phyloP scores from a whole-genome alignment of 1,140 invertebrate genomes.

The Drosophila trapezifrons region DNA sequence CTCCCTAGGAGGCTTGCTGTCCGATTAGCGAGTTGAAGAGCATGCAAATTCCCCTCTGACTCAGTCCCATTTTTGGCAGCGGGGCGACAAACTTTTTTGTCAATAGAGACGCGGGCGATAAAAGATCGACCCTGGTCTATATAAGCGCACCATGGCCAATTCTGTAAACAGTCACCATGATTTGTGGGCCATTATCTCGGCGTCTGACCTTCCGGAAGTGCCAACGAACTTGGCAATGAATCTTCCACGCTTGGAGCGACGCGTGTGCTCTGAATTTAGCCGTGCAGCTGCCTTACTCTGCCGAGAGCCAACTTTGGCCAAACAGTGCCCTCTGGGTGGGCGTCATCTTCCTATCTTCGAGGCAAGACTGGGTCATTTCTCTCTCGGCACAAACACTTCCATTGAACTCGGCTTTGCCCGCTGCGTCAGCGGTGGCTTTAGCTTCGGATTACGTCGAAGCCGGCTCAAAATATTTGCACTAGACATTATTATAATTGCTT shows the following conservation, averaged over 20 bases:
- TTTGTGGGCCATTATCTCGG: slow-evolving; percentile 54
- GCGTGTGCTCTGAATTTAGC: slow-evolving; percentile 65
- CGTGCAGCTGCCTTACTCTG: slow-evolving; percentile 13
- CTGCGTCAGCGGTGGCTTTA: slow-evolving; percentile 32
- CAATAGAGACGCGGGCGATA: slow-evolving; percentile 35
- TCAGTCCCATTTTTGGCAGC: slow-evolving; percentile 26
- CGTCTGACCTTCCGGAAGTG: slow-evolving; percentile 60
- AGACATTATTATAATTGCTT: slow-evolving; percentile 56
- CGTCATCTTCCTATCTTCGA: slow-evolving; percentile 2
- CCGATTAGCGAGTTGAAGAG: slow-evolving; percentile 16
- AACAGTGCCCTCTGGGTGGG: slow-evolving; percentile 45
- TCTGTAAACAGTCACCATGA: slow-evolving; percentile 40
- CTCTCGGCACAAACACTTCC: slow-evolving; percentile 62
- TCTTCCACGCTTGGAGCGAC: slow-evolving; percentile 42
- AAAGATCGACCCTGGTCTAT: slow-evolving; percentile 51
- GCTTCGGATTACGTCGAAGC: slow-evolving; percentile 41
- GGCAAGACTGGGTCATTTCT: slow-evolving; percentile 43
- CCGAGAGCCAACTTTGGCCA: slow-evolving; percentile 32
- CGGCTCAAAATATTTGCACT: slow-evolving; percentile 63
- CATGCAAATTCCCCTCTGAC: slow-evolving; percentile 10
- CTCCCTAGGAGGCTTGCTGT: no score
- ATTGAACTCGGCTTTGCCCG: slow-evolving; percentile 62
- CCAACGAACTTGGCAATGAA: slow-evolving; percentile 80
- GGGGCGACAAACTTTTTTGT: slow-evolving; percentile 53
- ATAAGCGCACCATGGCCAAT: slow-evolving; percentile 61